phyloP scores from a whole-genome alignment of 2,797 vertebrate species.

The Eospalax fontanierii region DNA sequence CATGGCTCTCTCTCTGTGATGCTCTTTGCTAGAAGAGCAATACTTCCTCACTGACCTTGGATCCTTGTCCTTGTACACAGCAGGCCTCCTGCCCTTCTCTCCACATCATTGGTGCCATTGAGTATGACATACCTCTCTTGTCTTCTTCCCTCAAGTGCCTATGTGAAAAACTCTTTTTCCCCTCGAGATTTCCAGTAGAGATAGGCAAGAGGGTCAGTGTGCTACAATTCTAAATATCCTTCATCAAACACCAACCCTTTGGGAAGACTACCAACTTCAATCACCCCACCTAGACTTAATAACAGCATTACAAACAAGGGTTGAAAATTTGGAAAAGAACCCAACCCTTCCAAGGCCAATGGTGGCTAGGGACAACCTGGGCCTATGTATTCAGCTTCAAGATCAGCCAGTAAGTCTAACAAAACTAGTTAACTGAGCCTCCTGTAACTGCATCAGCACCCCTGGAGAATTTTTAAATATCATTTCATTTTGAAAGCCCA shows the following conservation, averaged over 20 bases:
- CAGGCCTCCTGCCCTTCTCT: not conserved
- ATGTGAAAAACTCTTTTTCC: not conserved
- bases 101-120: too few species aligned
- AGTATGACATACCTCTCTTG: not conserved
- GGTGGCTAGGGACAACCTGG: not conserved
- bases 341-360: not conserved
- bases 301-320: not conserved
- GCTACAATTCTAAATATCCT: not conserved
- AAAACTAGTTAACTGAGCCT: not conserved
- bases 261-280: not conserved
- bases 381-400: not conserved
- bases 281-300: not conserved
- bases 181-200: not conserved
- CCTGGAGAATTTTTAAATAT: not conserved
- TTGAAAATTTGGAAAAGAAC: not conserved
- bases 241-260: not conserved
- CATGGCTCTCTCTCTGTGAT: fast-evolving
- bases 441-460: not conserved
- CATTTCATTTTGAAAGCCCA: conserved; percentile 48
- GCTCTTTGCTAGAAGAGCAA: not conserved
- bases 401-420: too few species aligned
- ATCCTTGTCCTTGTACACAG: not conserved
- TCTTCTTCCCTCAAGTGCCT: not conserved
- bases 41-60: not conserved
- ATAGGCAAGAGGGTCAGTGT: not conserved